Evolutionary conservation across 2,888 invertebrate genomes (phyloP), one percentile per base, ranked within the genome.

Genomic region (Linnaemya tessellans): DNA sequence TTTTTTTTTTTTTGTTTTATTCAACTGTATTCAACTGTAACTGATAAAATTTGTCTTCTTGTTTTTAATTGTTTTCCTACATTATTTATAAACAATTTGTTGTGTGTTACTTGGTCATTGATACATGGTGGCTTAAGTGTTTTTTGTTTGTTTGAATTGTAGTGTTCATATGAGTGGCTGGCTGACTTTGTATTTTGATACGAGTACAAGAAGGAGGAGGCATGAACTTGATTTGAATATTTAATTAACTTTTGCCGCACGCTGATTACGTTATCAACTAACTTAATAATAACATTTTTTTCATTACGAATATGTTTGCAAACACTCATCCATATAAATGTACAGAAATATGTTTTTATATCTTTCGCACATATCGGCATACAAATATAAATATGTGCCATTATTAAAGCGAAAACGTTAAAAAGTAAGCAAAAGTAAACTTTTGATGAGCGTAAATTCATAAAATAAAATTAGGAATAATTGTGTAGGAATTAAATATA

Each of bases 151-250:
- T 2, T 64, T n/a, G 25, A 1, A 11, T n/a, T 64, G 41, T 25
- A 1, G 30, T n/a, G 46, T 46, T 11, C 4, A 8, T 15, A 20
- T 43, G 3, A 18, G 43, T 18, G 22, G 18, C 30, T 18, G 22
- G 18, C 30, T 18, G n/a, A 11, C 8, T n/a, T 1, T 43, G 13
- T 1, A 54, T 58, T 20, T n/a, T n/a, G 10, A 18, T 18, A 58
- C 43, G n/a, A n/a, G n/a, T n/a, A n/a, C n/a, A n/a, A n/a, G n/a
- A 58, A 43, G 58, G 56, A 56, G 25, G 38, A 62, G 68, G 54
- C 62, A 62, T 79, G 79, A 79, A 84, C 79, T 84, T 68, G 73
- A 67, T 73, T 73, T 62, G 73, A 67, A 79, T 84, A 84, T 79
- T 79, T 62, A 74, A 84, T 79, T 79, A 70, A 79, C 20, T 74